Evolutionary conservation across 2,888 invertebrate genomes (phyloP).

Genomic region (Celastrina argiolus): DNA sequence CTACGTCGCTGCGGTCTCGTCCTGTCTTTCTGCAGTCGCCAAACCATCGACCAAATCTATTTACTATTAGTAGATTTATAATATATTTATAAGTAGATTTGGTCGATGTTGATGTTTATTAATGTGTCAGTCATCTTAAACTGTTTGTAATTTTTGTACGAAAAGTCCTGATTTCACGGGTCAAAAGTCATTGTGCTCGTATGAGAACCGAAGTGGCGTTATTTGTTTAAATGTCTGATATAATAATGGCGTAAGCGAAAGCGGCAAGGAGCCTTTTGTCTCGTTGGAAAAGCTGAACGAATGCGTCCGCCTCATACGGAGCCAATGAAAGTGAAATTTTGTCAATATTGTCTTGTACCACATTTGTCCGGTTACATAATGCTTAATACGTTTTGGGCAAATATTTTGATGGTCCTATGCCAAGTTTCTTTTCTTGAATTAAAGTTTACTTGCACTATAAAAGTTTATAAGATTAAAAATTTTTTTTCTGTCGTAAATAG

Average conservation of each 20-base stretch:
- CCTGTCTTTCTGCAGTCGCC: too few relatives aligned
- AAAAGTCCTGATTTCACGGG: neutral
- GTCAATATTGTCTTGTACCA: slow-evolving; percentile 47
- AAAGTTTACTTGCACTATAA: too few relatives aligned
- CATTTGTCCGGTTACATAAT: neutral
- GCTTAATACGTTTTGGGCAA: neutral
- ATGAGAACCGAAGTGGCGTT: slow-evolving; percentile 4
- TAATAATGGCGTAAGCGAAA: slow-evolving; percentile 15
- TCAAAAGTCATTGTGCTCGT: neutral
- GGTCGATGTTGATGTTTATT: too few relatives aligned
- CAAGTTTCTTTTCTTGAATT: neutral
- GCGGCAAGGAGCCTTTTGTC: slow-evolving; percentile 15
- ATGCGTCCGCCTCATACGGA: slow-evolving; percentile 35
- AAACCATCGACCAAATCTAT: too few relatives aligned
- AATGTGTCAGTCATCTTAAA: neutral
- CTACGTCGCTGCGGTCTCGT: too few relatives aligned
- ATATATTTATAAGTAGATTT: too few relatives aligned
- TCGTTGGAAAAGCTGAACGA: slow-evolving; percentile 39
- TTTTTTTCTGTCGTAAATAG: too few relatives aligned
- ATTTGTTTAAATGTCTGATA: slow-evolving; percentile 12
- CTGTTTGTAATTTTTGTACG: neutral
- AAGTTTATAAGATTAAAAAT: too few relatives aligned
- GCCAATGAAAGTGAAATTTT: slow-evolving; percentile 60
- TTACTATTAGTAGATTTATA: too few relatives aligned
- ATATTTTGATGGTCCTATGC: neutral